Evolutionary conservation across 2,113 vertebrate species (phyloP).

Genomic region (Equus quagga): DNA sequence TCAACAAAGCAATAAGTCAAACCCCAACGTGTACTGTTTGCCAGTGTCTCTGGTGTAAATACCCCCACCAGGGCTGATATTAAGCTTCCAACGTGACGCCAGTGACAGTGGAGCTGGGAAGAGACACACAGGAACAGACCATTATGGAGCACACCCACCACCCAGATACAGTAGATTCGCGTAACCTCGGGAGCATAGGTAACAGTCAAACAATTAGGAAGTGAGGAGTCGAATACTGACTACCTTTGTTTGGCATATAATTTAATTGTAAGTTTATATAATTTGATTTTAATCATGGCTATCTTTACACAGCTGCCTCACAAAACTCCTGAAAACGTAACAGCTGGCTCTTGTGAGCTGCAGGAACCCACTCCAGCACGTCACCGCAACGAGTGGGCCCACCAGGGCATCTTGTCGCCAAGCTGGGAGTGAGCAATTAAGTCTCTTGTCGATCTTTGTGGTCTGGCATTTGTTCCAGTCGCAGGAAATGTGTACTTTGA

Average conservation of each 20-base stretch:
- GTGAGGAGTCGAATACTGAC: background rate
- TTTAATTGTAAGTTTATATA: background rate
- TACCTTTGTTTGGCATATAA: background rate
- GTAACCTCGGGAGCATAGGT: background rate
- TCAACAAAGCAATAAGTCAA: background rate
- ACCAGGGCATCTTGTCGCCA: background rate
- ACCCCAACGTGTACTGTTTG: background rate
- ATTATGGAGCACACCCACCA: rapidly evolving
- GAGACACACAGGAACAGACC: rapidly evolving
- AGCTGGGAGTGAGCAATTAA: background rate
- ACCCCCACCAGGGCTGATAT: background rate
- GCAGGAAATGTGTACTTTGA: background rate
- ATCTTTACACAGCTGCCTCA: background rate
- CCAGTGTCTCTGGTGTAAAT: background rate
- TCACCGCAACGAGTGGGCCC: background rate
- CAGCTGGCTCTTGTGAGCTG: background rate
- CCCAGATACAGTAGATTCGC: background rate
- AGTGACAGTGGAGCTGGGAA: background rate
- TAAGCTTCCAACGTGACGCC: background rate
- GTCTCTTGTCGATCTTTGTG: background rate
- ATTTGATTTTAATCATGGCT: background rate
- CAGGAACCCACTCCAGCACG: background rate
- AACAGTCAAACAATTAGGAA: background rate
- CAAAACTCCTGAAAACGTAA: background rate
- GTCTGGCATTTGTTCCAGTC: background rate